Base-by-base conservation (phyloP, 2,888 invertebrate species). In the Therioaphis trifolii region DNA sequence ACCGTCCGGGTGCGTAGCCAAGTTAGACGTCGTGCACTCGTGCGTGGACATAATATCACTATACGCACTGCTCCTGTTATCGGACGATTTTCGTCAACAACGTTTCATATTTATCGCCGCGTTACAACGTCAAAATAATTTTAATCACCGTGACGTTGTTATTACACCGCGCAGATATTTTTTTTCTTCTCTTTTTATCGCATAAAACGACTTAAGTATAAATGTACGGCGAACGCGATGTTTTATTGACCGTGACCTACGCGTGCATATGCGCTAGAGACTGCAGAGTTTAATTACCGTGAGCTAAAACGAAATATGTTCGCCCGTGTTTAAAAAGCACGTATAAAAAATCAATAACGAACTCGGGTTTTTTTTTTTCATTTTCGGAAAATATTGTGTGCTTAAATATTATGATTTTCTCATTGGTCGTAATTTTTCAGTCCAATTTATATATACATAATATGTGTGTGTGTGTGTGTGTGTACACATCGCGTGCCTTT, bases 211-310 rank as follows among this genome's bases (percentile, higher is more conserved):
- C 35, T 35, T 35, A 35, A 3, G 7, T 35, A 35, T 35, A n/a
- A n/a, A n/a, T n/a, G n/a, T 11, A 43, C 63, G n/a, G 52, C 21
- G 40, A 55, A 69, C 77, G 52, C 52, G 24, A 43, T 43, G 78
- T 69, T 79, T 79, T 79, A 79, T 79, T 79, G 78, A 79, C 78
- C 78, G 78, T 79, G 78, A 79, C 78, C 78, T 79, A 79, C 55
- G n/a, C 55, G 52, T 24, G 55, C 9, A 40, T 58, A 5, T 21
- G 35, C 43, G 61, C 24, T 35, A 12, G 12, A 29, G 66, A 5
- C 21, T 5, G 40, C 43, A 5, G 52, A 18, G 58, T 75, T 43
- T 58, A 43, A 58, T 75, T 75, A 43, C 55, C n/a, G 40, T 40
- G 68, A 35, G 49, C 43, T 24, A 18, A 43, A 55, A 68, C 14